A percentile compares a stretch with the other conserved stretches of the same genome.
Evolutionary conservation across 2,113 vertebrate genomes (phyloP).

Genomic region (Archocentrus centrarchus): DNA sequence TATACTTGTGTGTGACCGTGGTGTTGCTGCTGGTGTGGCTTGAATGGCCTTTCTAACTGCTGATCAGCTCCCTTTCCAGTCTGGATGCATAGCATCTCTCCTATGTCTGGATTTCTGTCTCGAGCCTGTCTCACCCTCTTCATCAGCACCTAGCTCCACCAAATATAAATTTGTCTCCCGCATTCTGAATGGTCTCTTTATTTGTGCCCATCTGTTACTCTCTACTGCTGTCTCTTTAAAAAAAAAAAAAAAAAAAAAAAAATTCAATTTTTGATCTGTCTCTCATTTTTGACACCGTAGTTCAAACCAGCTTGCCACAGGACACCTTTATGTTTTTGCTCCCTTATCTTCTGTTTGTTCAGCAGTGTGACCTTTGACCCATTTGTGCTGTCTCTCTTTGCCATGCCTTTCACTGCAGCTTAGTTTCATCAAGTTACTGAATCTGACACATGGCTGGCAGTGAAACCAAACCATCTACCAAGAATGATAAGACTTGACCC

Average conservation of each 20-base stretch:
- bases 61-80: conserved; percentile 46
- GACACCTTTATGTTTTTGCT: background rate
- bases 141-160: conserved; percentile 22
- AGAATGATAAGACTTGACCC: conserved; percentile 71
- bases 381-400: background rate
- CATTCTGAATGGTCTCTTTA: background rate
- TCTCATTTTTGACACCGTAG: conserved; percentile 9
- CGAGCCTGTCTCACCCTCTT: conserved; percentile 19
- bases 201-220: background rate
- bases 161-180: background rate
- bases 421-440: conserved; percentile 61
- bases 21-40: conserved; percentile 39
- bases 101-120: background rate
- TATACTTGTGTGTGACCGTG: conserved; percentile 61
- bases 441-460: conserved; percentile 62
- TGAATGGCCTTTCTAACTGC: conserved; percentile 58
- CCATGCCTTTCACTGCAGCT: conserved; percentile 67
- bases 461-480: conserved; percentile 67
- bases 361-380: conserved; percentile 50
- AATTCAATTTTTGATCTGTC: background rate
- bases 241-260: background rate
- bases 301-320: conserved; percentile 14
- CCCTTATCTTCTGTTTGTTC: conserved; percentile 59
- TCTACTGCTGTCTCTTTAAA: background rate
- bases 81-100: no score